These are phyloP conservation scores for Drosophila saltans DNA, from an alignment of 1,140 invertebrate species.

Conservation along the genomic window DNA sequence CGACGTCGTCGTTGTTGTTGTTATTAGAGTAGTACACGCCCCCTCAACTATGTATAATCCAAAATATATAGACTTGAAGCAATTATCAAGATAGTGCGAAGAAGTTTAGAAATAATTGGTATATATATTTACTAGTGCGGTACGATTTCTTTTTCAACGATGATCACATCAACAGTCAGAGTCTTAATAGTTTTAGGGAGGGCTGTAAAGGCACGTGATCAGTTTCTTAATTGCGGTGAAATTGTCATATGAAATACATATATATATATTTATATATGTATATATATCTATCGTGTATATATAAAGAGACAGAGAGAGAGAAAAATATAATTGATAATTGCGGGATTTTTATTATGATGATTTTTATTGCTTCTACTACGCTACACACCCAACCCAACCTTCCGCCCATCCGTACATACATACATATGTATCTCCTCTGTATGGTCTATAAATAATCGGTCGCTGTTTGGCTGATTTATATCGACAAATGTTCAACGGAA, in stretches of 20 bases:
- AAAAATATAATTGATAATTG: constrained; percentile 44
- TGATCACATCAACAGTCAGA: constrained; percentile 3
- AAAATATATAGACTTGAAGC: constrained; percentile 35
- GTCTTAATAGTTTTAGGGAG: background rate
- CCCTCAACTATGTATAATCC: constrained; percentile 64
- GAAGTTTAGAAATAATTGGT: background rate
- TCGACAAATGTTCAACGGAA: constrained; percentile 42
- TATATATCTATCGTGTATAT: too few relatives aligned
- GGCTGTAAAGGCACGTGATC: constrained; percentile 50
- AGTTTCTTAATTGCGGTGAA: constrained; percentile 43
- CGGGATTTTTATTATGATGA: constrained; percentile 50
- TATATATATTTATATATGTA: too few relatives aligned
- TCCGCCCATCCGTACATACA: background rate
- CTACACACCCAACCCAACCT: background rate
- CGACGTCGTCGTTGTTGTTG: background rate
- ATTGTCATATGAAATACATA: constrained; percentile 20
- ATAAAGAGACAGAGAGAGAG: background rate
- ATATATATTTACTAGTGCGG: background rate
- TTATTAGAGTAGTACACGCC: constrained; percentile 21
- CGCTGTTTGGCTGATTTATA: constrained; percentile 35
- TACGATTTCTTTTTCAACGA: constrained; percentile 12
- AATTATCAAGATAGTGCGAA: constrained; percentile 69
- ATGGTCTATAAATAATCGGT: constrained; percentile 42
- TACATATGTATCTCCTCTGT: background rate
- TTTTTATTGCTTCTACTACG: constrained; percentile 18